phyloP scores from a whole-genome alignment of 2,113 vertebrate species.

The Ctenodactylus gundi region DNA sequence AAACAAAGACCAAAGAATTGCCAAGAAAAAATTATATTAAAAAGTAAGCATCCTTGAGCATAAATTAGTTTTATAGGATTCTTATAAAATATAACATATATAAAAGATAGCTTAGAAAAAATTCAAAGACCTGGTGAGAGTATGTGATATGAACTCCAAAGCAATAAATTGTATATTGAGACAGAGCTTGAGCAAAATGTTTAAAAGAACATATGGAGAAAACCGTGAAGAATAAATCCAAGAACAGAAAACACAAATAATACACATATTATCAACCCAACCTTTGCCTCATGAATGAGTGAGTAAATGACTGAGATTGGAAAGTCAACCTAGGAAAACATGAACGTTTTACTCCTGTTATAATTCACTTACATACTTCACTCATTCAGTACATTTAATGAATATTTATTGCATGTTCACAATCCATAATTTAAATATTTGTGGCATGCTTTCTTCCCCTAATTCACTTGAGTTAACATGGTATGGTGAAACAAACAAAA shows the following conservation, averaged over 20 bases:
- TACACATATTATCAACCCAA: background rate
- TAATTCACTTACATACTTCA: background rate
- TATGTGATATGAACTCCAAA: background rate
- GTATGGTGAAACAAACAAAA: background rate
- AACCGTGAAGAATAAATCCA: background rate
- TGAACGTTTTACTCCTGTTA: background rate
- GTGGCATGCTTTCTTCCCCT: background rate
- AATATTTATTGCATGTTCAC: background rate
- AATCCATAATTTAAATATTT: background rate
- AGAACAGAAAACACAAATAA: background rate
- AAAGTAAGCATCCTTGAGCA: background rate
- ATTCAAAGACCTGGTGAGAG: background rate
- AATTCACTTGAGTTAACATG: background rate
- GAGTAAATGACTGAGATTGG: background rate
- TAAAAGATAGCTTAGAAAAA: background rate
- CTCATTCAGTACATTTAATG: background rate
- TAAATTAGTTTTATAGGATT: background rate
- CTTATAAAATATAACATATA: background rate
- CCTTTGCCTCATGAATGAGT: background rate
- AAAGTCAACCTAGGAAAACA: background rate
- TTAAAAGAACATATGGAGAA: background rate
- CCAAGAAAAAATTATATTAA: background rate
- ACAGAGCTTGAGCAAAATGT: background rate
- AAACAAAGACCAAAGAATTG: background rate
- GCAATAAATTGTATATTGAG: background rate